A percentile compares a stretch with the other conserved stretches of the same genome.
Conservation (phyloP, 2,113 vertebrate species). For the Turnix velox region DNA sequence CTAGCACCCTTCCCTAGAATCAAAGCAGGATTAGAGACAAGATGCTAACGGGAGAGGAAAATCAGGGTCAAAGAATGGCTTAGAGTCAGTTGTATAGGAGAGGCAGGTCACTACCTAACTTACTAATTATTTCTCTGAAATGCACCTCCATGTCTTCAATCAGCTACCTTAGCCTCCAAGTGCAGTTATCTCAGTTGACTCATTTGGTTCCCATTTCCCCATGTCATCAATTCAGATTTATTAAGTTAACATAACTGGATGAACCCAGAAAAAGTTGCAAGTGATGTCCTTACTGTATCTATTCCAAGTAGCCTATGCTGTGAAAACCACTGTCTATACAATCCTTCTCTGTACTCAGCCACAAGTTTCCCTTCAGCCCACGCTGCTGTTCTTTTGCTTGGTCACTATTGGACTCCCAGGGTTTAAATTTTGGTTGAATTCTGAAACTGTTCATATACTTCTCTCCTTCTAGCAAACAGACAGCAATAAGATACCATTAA, state of each 20-base stretch:
- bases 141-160: not conserved
- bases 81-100: not conserved
- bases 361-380: not conserved
- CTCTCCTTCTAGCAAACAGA: not conserved
- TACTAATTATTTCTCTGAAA: not conserved
- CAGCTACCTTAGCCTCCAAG: not conserved
- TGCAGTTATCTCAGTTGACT: not conserved
- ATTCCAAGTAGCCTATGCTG: not conserved
- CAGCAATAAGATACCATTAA: not conserved
- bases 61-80: not conserved
- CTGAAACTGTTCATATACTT: not conserved
- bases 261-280: not conserved
- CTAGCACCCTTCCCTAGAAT: not conserved
- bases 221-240: not conserved
- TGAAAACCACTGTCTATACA: not conserved
- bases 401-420: not conserved
- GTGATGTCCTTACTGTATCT: not conserved
- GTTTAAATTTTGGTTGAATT: constrained; percentile 3
- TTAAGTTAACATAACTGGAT: not conserved
- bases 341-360: not conserved
- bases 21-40: not conserved
- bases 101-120: not conserved
- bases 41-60: not conserved
- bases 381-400: not conserved
- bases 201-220: not conserved